phyloP scores from a whole-genome alignment of 2,113 vertebrate genomes.

The Pomatostomus ruficeps region DNA sequence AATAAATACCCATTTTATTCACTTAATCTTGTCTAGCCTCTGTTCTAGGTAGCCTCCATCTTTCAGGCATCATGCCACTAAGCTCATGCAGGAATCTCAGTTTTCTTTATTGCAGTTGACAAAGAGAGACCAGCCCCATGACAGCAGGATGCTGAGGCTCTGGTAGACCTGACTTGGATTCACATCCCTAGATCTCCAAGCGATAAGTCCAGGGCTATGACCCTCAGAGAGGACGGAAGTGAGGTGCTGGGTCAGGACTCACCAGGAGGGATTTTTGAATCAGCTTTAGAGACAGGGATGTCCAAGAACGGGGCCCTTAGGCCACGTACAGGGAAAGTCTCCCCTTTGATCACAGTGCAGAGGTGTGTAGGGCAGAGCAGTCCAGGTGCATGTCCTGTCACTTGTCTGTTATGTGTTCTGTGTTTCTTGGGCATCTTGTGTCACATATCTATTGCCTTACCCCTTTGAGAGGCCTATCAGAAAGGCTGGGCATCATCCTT shows the following conservation, averaged over 20 bases:
- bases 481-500: not conserved
- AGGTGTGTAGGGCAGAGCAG: not conserved
- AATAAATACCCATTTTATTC: too few relatives aligned
- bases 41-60: too few relatives aligned
- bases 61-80: too few relatives aligned
- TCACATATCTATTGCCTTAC: not conserved
- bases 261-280: not conserved
- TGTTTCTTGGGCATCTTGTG: not conserved
- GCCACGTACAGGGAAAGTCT: not conserved
- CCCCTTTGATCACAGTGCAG: rapidly evolving
- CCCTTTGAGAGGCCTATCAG: not conserved
- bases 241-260: rapidly evolving
- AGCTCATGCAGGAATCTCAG: too few relatives aligned
- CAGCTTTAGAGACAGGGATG: too few relatives aligned
- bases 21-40: too few relatives aligned
- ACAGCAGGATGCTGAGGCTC: too few relatives aligned
- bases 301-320: not conserved
- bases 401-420: rapidly evolving
- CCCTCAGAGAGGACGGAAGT: too few relatives aligned
- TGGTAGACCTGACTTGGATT: not conserved
- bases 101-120: too few relatives aligned
- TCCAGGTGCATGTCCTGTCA: not conserved
- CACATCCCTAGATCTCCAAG: rapidly evolving
- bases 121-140: too few relatives aligned
- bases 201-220: not conserved